These are phyloP conservation scores for Australoheros facetus DNA, from an alignment of 2,797 vertebrate genomes.

Conservation along the genomic window DNA sequence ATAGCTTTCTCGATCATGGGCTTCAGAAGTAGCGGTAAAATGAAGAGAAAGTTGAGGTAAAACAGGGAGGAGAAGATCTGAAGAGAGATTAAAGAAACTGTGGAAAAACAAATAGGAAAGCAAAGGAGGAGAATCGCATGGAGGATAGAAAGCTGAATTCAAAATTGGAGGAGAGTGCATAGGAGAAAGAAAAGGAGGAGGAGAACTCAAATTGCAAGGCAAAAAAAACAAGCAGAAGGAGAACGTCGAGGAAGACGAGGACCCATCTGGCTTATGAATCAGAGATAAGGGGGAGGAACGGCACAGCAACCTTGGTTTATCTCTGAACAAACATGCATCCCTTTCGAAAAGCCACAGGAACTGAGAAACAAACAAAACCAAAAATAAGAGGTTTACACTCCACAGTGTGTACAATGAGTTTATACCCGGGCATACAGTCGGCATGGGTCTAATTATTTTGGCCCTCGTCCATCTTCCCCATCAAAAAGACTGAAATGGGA, in stretches of 20 bases:
- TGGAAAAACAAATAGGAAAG: not conserved
- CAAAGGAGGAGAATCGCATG: not conserved
- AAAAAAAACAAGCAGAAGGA: slow-evolving; percentile 44
- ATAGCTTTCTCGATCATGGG: not conserved
- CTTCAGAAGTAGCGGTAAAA: not conserved
- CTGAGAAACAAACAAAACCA: slow-evolving; percentile 62
- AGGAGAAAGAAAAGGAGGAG: slow-evolving; percentile 3
- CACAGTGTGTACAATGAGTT: slow-evolving; percentile 56
- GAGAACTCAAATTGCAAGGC: slow-evolving; percentile 27
- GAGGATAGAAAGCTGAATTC: slow-evolving; percentile 14
- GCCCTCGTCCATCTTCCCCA: slow-evolving; percentile 59
- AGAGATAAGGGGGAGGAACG: slow-evolving; percentile 65
- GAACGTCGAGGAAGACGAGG: slow-evolving; percentile 51
- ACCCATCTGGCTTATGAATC: slow-evolving; percentile 73
- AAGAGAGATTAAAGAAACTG: not conserved
- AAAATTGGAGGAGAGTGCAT: not conserved
- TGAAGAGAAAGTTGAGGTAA: not conserved
- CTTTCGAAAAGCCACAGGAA: slow-evolving; percentile 65
- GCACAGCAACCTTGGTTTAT: slow-evolving; percentile 69
- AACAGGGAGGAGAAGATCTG: not conserved
- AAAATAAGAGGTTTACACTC: slow-evolving; percentile 52
- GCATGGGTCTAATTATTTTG: slow-evolving; percentile 73
- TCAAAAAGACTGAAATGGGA: slow-evolving; percentile 57
- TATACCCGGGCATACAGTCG: slow-evolving; percentile 38
- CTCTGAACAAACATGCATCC: slow-evolving; percentile 70